Evolutionary conservation across 2,888 invertebrate species (phyloP), one percentile per base, ranked within the genome.

Genomic region (Drepana falcataria): DNA sequence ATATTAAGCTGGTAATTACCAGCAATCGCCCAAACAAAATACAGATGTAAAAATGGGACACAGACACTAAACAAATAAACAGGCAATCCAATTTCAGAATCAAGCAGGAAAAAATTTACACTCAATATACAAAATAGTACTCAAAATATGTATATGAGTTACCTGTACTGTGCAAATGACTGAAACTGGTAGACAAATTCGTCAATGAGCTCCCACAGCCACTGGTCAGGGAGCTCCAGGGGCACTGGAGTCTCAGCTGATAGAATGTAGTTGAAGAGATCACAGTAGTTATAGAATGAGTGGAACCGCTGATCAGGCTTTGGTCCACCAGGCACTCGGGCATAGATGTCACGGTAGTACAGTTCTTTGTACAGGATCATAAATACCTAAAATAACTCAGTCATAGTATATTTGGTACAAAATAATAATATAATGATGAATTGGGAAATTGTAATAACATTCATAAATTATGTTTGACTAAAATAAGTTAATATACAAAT

Each of bases 131-230:
- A 21, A 21, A 21, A 21, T 21, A 21, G 21, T 21, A 21, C 21
- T 21, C 21, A 21, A 21, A 21, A 21, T 21, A 21, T 21, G 21
- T 21, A 21, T 1, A 21, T 21, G 21, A 21, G 2, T 9, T 92
- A 95, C 75, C 95, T 93, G 76, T 96, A 97, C 77, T 97, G 97
- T 0, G 96, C 95, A 77, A 96, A 96, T 59, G 97, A 95, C 91
- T 98, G 96, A 89, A 99, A 96, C 88, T 99, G 99, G 79, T 99
- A 99, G 48, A 99, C 98, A 88, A 99, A 99, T 82, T 99, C 99
- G 88, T 99, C 99, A 66, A 99, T 97, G 53, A 99, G 94, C 83
- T 99, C 99, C 99, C 99, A 99, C 40, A 99, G 91, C 99, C 99
- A 99, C 77, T 98, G 96, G 87, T 99, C 99, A 7, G 99, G 99